phyloP scores from a whole-genome alignment of 2,888 invertebrate genomes.

The Belgica antarctica region DNA sequence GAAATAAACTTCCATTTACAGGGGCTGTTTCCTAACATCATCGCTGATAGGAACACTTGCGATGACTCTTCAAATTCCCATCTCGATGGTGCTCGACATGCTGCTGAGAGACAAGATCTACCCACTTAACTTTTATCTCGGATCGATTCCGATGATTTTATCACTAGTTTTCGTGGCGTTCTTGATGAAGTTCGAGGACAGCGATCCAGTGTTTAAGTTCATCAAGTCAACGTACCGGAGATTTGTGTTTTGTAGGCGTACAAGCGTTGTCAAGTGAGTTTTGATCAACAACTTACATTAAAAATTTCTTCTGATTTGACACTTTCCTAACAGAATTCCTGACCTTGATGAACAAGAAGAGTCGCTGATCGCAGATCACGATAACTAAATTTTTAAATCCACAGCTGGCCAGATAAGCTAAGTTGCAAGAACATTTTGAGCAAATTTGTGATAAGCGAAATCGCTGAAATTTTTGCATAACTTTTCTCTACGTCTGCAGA shows the following conservation, averaged over 20 bases:
- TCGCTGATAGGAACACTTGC: slow-evolving; percentile 83
- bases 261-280: slow-evolving; percentile 52
- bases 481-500: no score
- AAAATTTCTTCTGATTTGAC: background rate
- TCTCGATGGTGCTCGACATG: slow-evolving; percentile 83
- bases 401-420: no score
- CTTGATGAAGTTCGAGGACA: slow-evolving; percentile 75
- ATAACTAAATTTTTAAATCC: no score
- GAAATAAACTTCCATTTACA: slow-evolving; percentile 52
- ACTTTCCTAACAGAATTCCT: slow-evolving; percentile 54
- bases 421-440: background rate
- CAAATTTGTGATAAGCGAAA: slow-evolving; percentile 17
- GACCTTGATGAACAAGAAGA: slow-evolving; percentile 64
- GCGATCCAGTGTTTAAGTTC: slow-evolving; percentile 69
- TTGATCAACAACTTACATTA: background rate
- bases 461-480: background rate
- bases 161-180: slow-evolving; percentile 60
- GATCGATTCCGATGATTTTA: slow-evolving; percentile 72
- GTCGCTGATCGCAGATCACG: slow-evolving; percentile 58
- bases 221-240: slow-evolving; percentile 54
- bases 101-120: slow-evolving; percentile 68
- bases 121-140: slow-evolving; percentile 70
- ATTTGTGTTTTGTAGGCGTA: slow-evolving; percentile 51
- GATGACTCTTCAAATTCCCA: slow-evolving; percentile 81
- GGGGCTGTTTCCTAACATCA: slow-evolving; percentile 93